A percentile compares a stretch with the other conserved stretches of the same genome.
Conservation (phyloP, 2,113 vertebrate species). For the Platysternon megacephalum region DNA sequence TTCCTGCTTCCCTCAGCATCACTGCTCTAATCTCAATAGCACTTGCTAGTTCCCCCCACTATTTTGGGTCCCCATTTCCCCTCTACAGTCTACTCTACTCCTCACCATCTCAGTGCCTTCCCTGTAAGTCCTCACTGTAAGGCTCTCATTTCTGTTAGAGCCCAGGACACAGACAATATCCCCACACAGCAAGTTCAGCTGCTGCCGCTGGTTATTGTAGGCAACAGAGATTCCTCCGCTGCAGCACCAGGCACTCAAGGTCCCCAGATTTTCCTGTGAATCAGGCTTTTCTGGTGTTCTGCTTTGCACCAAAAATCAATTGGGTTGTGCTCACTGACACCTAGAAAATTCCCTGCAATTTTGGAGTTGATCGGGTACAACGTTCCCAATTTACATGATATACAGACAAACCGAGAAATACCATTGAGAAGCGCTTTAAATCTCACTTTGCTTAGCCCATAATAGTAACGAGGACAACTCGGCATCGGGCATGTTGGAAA, state of each 20-base stretch:
- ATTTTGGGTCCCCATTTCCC: not conserved
- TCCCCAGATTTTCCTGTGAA: not conserved
- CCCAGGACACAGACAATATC: not conserved
- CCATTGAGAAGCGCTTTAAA: not conserved
- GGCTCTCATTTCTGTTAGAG: not conserved
- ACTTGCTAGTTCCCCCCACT: not conserved
- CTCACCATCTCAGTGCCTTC: not conserved
- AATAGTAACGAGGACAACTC: not conserved
- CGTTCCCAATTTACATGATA: rapidly evolving
- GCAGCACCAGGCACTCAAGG: not conserved
- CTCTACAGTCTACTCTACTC: not conserved
- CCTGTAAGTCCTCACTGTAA: not conserved
- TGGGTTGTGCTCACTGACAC: rapidly evolving
- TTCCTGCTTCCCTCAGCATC: not conserved
- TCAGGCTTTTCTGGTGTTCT: not conserved
- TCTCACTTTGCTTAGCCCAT: not conserved
- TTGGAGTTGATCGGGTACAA: not conserved
- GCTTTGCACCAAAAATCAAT: not conserved
- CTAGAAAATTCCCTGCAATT: not conserved
- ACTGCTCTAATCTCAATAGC: not conserved
- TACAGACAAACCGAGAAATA: not conserved
- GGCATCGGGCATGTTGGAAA: not conserved
- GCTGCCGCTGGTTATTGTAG: not conserved
- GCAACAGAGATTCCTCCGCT: not conserved
- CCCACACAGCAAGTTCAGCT: not conserved